A percentile compares a stretch with the other conserved stretches of the same genome.
phyloP scores from a whole-genome alignment of 2,797 vertebrate genomes.

The Oryzias sinensis region DNA sequence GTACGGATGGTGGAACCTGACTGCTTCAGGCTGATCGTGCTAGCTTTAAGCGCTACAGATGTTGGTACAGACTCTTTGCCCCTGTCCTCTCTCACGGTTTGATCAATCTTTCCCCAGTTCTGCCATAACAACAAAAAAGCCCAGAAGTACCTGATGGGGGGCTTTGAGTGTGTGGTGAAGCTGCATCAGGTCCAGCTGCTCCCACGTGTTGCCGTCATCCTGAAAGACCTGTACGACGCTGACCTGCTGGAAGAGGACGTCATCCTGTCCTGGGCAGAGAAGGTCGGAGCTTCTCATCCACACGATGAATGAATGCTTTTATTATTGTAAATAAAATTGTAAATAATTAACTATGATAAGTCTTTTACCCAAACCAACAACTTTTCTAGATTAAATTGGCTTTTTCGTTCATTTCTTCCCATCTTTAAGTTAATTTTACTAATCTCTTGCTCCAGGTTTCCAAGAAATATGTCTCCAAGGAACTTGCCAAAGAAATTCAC shows the following conservation, averaged over 20 bases:
- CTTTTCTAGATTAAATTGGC: too few relatives aligned
- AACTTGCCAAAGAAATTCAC: constrained; percentile 98
- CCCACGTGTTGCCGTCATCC: constrained; percentile 89
- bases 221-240: constrained; percentile 96
- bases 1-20: too few relatives aligned
- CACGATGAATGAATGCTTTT: too few relatives aligned
- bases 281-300: constrained; percentile 71
- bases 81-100: background rate
- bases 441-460: constrained; percentile 79
- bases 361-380: too few relatives aligned
- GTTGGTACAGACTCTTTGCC: background rate
- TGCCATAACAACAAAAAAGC: constrained; percentile 97
- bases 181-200: constrained; percentile 92
- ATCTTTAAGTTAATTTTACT: rapidly evolving
- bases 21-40: too few relatives aligned
- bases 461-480: constrained; percentile 98
- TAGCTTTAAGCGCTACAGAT: too few relatives aligned
- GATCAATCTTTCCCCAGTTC: constrained; percentile 74
- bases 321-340: too few relatives aligned
- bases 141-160: constrained; percentile 92
- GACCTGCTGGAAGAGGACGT: constrained; percentile 97
- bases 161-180: constrained; percentile 94
- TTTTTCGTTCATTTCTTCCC: background rate
- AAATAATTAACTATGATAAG: too few relatives aligned
- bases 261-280: constrained; percentile 95